Evolutionary conservation across 2,888 invertebrate genomes (phyloP).

Genomic region (Serrognathus titanus): DNA sequence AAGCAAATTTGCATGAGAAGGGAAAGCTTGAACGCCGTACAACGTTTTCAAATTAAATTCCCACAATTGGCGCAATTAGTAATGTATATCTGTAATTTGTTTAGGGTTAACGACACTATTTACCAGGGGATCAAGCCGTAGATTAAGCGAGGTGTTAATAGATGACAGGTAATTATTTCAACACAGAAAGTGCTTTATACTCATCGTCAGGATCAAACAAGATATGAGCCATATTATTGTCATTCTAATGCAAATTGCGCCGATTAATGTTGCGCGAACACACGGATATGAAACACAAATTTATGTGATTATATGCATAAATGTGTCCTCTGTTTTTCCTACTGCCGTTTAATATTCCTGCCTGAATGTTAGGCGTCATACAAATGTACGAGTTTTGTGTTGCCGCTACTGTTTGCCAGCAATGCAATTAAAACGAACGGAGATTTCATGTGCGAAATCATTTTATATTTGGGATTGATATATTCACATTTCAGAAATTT

Average conservation of each 20-base stretch:
- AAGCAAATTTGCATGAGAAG: too few species aligned
- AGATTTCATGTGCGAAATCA: too few species aligned
- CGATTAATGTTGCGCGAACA: conserved; percentile 18
- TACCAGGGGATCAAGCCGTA: conserved; percentile 14
- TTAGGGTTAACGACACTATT: conserved; percentile 18
- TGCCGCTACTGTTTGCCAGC: too few species aligned
- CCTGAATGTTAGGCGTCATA: too few species aligned
- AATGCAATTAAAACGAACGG: too few species aligned
- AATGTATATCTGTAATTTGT: conserved; percentile 21
- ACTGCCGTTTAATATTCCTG: too few species aligned
- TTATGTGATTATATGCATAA: conserved; percentile 18
- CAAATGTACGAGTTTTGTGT: too few species aligned
- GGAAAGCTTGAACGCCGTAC: too few species aligned
- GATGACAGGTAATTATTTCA: conserved; percentile 31
- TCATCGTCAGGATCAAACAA: conserved; percentile 18
- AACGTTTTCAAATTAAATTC: conserved; percentile 15
- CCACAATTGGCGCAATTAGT: conserved; percentile 20
- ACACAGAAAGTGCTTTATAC: conserved; percentile 24
- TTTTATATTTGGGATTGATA: too few species aligned
- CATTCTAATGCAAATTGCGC: conserved; percentile 18
- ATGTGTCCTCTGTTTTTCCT: neutral
- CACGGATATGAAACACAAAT: conserved; percentile 15
- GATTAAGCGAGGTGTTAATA: conserved; percentile 29
- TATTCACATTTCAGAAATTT: too few species aligned
- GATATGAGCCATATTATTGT: conserved; percentile 19